phyloP scores from a whole-genome alignment of 2,113 vertebrate genomes.

The Pelobates fuscus region DNA sequence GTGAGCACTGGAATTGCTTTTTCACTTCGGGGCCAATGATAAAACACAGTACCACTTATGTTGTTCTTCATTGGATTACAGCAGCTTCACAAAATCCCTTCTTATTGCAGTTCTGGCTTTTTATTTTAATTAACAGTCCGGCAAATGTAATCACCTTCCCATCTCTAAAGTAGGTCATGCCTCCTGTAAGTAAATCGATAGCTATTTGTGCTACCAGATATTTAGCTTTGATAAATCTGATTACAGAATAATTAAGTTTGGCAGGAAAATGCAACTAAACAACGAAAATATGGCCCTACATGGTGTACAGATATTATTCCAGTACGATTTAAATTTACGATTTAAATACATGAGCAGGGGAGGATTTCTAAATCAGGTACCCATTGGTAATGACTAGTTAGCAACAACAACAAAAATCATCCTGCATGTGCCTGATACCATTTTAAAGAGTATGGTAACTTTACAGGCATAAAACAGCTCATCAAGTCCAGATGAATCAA shows the following conservation, averaged over 20 bases:
- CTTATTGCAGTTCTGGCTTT: conserved; percentile 24
- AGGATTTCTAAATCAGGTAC: too few relatives aligned
- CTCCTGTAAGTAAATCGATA: conserved; percentile 26
- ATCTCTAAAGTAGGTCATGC: conserved; percentile 29
- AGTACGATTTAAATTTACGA: too few relatives aligned
- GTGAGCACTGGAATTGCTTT: too few relatives aligned
- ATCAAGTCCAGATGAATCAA: too few relatives aligned
- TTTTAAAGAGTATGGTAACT: too few relatives aligned
- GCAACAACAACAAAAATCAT: too few relatives aligned
- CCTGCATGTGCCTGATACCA: too few relatives aligned
- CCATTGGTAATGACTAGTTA: too few relatives aligned
- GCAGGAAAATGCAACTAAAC: neutral
- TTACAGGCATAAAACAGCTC: too few relatives aligned
- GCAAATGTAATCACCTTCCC: conserved; percentile 28
- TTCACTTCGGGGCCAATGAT: too few relatives aligned
- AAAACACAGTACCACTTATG: neutral
- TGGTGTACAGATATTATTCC: too few relatives aligned
- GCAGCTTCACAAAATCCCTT: conserved; percentile 10
- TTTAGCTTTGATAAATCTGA: conserved; percentile 8
- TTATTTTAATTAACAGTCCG: conserved; percentile 28
- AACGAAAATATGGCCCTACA: neutral
- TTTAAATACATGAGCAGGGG: too few relatives aligned
- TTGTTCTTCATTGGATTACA: neutral
- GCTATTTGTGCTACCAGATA: conserved; percentile 15
- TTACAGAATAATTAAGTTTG: neutral